Conservation (phyloP, 2,113 vertebrate species). For the Agapornis roseicollis region DNA sequence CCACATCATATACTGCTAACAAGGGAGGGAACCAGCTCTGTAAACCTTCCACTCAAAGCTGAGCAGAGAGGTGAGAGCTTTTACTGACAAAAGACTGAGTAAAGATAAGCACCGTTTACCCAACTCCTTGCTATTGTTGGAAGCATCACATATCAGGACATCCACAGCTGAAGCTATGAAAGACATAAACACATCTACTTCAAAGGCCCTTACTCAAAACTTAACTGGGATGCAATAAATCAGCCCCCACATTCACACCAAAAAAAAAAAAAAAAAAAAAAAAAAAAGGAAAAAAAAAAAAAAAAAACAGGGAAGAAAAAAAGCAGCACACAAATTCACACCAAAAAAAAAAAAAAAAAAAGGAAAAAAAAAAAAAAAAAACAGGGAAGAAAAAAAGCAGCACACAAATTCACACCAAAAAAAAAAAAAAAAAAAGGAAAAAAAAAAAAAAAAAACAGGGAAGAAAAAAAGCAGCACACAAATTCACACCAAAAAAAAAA, state of each 20-base stretch:
- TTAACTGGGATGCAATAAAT: conserved; percentile 77
- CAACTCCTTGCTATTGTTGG: background rate
- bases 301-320: too few species aligned
- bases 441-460: background rate
- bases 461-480: too few species aligned
- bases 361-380: background rate
- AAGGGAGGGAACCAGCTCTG: background rate
- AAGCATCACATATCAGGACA: background rate
- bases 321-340: too few species aligned
- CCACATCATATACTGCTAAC: background rate
- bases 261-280: background rate
- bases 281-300: background rate
- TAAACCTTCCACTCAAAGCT: background rate
- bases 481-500: conserved; percentile 24
- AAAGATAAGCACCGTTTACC: background rate
- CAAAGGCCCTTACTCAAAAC: conserved; percentile 69
- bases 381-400: too few species aligned
- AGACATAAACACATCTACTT: conserved; percentile 44
- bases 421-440: too few species aligned
- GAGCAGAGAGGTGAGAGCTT: background rate
- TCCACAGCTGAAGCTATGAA: background rate
- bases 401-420: conserved; percentile 45
- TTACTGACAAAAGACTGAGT: background rate
- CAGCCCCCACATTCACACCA: conserved; percentile 71
- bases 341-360: background rate